Conservation (phyloP, 2,113 vertebrate genomes). For the Atractosteus spatula region DNA sequence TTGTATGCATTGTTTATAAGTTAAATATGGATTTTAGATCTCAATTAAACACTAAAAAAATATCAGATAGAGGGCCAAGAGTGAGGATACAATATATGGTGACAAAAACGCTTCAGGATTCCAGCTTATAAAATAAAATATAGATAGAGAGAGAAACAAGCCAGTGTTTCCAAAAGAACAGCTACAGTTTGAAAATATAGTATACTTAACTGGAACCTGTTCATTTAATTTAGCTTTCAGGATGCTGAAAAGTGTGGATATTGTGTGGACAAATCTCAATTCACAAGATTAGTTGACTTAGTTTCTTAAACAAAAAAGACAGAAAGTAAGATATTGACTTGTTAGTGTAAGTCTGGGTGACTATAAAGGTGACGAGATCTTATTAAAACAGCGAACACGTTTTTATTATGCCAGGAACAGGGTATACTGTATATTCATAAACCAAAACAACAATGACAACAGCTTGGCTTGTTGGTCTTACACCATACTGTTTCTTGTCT, state of each 20-base stretch:
- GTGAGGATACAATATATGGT: background rate
- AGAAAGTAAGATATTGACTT: background rate
- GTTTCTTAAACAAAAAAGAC: background rate
- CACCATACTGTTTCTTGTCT: no score
- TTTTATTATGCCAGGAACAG: no score
- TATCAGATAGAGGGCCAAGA: background rate
- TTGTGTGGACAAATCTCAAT: conserved; percentile 1
- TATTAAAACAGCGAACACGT: no score
- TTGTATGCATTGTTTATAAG: background rate
- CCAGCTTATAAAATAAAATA: conserved; percentile 2
- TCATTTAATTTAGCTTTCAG: background rate
- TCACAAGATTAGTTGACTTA: background rate
- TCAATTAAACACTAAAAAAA: background rate
- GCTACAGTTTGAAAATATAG: background rate
- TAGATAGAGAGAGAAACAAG: background rate
- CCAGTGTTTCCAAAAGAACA: background rate
- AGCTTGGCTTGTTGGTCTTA: background rate
- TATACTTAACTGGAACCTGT: background rate
- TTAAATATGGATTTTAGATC: background rate
- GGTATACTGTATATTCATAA: no score
- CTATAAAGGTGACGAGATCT: no score
- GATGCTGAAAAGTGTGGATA: background rate
- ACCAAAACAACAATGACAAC: conserved; percentile 10
- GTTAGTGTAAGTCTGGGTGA: background rate
- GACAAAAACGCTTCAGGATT: background rate